Base-by-base conservation (phyloP, 1,140 invertebrate genomes). In the Eriosoma lanigerum region DNA sequence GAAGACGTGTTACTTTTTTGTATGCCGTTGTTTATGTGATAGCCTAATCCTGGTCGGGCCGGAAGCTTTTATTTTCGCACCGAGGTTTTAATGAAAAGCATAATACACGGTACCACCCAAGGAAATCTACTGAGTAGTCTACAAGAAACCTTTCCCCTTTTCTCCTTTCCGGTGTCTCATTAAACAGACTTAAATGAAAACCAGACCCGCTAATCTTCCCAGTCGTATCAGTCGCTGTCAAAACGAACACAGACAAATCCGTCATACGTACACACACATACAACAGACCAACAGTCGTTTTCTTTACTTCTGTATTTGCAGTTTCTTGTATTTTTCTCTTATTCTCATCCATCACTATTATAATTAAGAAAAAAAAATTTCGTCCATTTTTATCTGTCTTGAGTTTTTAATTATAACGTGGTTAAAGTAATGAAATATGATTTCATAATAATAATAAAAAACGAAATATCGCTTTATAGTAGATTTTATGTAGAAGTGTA, bases 21-120 rank as follows among this genome's bases (percentile, higher is more conserved):
- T 58, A 17, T 58, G 54, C 26, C n/a, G 32, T 76, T 60, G 54
- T 60, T 60, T 24, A 44, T 60, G 73, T 58, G 72, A 56, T 58
- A 32, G 17, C 29, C n/a, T 76, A 76, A 76, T 76, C 54, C 54
- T 58, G 32, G 13, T 21, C 56, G 54, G 29, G 17, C 54, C 54
- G 73, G 73, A 60, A 58, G 38, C 75, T 62, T 62, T 62, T 8
- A 48, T 58, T 78, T 62, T 46, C 38, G 21, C 54, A 29, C 75
- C 56, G 75, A 78, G 56, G 75, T 78, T 78, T 78, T 78, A 78
- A 62, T 78, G 75, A 78, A 78, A 78, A 48, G 54, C 75, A 78
- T 62, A 78, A 62, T 60, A 17, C 21, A 26, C 1, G 52, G 56
- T 10, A 46, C 38, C 5, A n/a, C 24, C 32, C 21, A 6, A 13